Base-by-base conservation (phyloP, 2,113 vertebrate species). In the Gobio gobio region DNA sequence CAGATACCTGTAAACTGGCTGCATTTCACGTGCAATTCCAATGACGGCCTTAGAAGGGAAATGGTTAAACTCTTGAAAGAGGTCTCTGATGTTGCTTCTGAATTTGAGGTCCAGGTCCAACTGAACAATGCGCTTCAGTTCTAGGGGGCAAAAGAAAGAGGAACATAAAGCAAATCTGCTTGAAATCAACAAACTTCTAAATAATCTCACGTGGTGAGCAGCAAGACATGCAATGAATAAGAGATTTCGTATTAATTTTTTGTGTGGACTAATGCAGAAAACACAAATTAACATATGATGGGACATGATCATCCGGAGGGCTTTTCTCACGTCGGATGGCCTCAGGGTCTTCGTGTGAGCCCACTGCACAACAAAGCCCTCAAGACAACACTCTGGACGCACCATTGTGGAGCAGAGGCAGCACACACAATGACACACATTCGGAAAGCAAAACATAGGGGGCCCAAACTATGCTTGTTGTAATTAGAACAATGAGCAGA, bases 31-130 rank as follows among this genome's bases (percentile, higher is more conserved):
- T 58, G 95, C 92, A 74, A 99, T 98, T 78, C 98, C 98, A 4
- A 99, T 97, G 26, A 99, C 92, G 0, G 97, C 96, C 77, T 93
- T 94, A 0, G 95, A 91, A 0, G 94, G 92, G 90, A 99, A 99
- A 72, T 58, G 94, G 78, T 96, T 91, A 74, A 99, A 99, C 89
- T 99, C 97, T 88, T 96, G 94, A 89, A 99, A 99, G 74, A 99
- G 94, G 82, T 98, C 95, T 88, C 93, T 94, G 94, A 99, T 96
- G 92, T 98, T 99, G 84, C 95, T 95, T 89, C 94, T 94, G 92
- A 95, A 98, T 87, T 98, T 97, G 47, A 99, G 94, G 87, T 99
- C 98, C 79, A 99, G 92, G 88, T 99, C 98, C 82, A 99, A 93
- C 92, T 98, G 98, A 84, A 99, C 95, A 47, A 99, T 95, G 64